These are phyloP conservation scores for Dreissena rostriformis DNA, from an alignment of 1,140 invertebrate genomes.

Conservation along the genomic window DNA sequence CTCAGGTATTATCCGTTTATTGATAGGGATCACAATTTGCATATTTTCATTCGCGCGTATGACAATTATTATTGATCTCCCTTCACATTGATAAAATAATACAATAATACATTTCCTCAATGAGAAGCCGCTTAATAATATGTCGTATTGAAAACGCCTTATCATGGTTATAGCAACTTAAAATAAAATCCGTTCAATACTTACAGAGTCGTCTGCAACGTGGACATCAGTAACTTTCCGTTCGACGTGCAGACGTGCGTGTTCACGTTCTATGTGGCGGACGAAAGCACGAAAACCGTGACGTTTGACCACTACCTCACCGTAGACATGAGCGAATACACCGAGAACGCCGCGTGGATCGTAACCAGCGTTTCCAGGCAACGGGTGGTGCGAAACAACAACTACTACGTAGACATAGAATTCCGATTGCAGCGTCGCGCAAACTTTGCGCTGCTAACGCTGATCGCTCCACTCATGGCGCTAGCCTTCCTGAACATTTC, in stretches of 20 bases:
- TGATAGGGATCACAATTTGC: background rate
- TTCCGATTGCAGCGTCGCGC: background rate
- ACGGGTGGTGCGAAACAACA: background rate
- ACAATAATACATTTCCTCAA: too few species aligned
- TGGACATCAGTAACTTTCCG: conserved; percentile 2
- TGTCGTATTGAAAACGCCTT: too few species aligned
- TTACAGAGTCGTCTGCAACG: conserved; percentile 12
- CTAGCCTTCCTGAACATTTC: background rate
- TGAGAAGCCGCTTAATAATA: too few species aligned
- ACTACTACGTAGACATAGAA: conserved; percentile 3
- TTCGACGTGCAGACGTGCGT: background rate
- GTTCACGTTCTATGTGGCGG: background rate
- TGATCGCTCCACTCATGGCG: conserved; percentile 6
- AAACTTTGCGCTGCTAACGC: conserved; percentile 3
- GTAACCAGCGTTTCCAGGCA: background rate
- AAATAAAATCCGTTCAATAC: background rate
- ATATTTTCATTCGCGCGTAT: too few species aligned
- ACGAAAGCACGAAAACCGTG: background rate
- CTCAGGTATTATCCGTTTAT: too few species aligned
- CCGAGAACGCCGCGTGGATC: background rate
- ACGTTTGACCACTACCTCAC: background rate
- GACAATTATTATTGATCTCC: too few species aligned
- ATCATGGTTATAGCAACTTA: too few species aligned
- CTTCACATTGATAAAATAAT: too few species aligned
- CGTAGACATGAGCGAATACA: conserved; percentile 15